Conservation (phyloP, 92 coral and sea anemone genomes). For the Epizoanthus fatuus region DNA sequence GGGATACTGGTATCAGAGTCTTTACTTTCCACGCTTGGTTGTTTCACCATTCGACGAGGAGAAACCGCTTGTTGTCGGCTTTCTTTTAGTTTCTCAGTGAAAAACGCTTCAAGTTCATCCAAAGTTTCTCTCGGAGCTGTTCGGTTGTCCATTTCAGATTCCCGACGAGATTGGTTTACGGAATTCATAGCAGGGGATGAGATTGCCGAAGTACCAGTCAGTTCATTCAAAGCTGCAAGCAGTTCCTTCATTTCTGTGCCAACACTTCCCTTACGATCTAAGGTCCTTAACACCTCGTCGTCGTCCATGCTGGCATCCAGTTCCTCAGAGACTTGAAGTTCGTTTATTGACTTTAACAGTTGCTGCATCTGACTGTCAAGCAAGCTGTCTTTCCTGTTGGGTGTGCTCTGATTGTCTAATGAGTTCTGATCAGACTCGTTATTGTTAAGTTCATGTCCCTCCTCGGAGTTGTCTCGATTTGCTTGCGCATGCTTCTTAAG, state of each 20-base stretch:
- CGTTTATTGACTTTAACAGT: conserved; percentile 64
- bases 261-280: conserved; percentile 65
- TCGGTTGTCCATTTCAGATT: not conserved
- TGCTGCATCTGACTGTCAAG: conserved; percentile 65
- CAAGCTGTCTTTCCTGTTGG: not conserved
- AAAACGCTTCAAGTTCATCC: conserved; percentile 85
- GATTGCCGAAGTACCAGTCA: conserved; percentile 19
- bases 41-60: conserved; percentile 47
- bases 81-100: conserved; percentile 77
- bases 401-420: not conserved
- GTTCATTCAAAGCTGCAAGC: conserved; percentile 59
- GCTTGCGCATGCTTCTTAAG: conserved; percentile 18
- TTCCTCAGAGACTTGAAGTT: conserved; percentile 54
- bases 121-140: conserved; percentile 65
- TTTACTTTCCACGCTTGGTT: conserved; percentile 55
- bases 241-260: conserved; percentile 70
- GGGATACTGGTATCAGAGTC: conserved; percentile 53
- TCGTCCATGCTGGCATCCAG: conserved; percentile 42
- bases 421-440: not conserved
- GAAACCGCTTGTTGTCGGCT: conserved; percentile 58
- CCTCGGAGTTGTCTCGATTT: not conserved
- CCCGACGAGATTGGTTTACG: conserved; percentile 49
- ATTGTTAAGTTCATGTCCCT: conserved; percentile 2
- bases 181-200: conserved; percentile 50
- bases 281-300: conserved; percentile 25